Conservation (phyloP, 2,113 vertebrate species). For the Gymnocephalus cernua region DNA sequence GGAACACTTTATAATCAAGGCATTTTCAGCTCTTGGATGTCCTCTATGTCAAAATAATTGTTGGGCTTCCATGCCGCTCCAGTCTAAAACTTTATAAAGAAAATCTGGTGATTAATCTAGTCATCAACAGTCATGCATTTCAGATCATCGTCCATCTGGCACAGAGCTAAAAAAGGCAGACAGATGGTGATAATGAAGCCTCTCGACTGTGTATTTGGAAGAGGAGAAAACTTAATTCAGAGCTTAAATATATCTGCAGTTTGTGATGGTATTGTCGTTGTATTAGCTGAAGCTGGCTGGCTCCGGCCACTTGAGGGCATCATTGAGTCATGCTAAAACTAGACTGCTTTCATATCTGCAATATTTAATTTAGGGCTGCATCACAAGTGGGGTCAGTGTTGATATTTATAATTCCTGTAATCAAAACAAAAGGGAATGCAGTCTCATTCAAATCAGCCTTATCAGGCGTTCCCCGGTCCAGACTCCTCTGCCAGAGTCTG, state of each 20-base stretch:
- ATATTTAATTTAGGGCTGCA: constrained; percentile 51
- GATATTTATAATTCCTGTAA: constrained; percentile 69
- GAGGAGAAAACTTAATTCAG: neutral
- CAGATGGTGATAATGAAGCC: constrained; percentile 8
- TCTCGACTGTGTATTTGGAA: constrained; percentile 8
- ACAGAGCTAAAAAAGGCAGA: neutral
- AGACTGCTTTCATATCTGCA: neutral
- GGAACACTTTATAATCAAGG: constrained; percentile 1
- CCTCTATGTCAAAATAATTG: neutral
- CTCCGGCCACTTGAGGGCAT: constrained; percentile 71
- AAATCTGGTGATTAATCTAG: neutral
- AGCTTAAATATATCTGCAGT: neutral
- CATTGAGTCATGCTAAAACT: constrained; percentile 50
- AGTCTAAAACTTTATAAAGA: neutral
- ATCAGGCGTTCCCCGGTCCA: constrained; percentile 60
- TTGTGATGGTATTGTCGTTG: neutral
- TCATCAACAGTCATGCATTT: constrained; percentile 3
- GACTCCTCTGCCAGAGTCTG: constrained; percentile 51
- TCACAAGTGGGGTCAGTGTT: constrained; percentile 53
- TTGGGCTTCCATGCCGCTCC: neutral
- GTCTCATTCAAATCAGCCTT: constrained; percentile 55
- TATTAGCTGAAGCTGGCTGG: neutral
- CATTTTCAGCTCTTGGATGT: neutral
- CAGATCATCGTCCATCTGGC: constrained; percentile 9
- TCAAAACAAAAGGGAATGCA: constrained; percentile 54